Evolutionary conservation across 2,113 vertebrate genomes (phyloP).

Genomic region (Oxyura jamaicensis): DNA sequence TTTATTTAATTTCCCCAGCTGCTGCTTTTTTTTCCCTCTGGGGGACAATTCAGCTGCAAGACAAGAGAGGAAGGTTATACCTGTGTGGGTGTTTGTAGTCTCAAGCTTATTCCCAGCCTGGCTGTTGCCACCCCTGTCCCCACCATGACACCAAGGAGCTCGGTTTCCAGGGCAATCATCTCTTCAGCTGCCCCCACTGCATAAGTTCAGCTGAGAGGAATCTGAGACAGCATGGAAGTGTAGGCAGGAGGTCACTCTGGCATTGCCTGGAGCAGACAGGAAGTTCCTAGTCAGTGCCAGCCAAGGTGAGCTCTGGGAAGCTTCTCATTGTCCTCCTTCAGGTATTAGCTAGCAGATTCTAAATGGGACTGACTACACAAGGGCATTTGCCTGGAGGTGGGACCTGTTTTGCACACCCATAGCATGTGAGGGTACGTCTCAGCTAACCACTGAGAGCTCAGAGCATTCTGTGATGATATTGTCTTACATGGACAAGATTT

Average conservation of each 20-base stretch:
- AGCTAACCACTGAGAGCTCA: neutral
- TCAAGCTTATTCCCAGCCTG: neutral
- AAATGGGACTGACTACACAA: rapidly evolving
- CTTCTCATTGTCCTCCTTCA: neutral
- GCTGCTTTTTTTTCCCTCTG: neutral
- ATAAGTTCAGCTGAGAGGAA: rapidly evolving
- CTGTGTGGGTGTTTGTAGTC: neutral
- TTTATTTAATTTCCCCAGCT: neutral
- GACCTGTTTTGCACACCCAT: neutral
- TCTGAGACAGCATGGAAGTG: rapidly evolving
- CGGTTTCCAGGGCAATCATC: neutral
- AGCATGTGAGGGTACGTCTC: rapidly evolving
- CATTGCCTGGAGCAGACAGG: neutral
- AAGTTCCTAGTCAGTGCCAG: neutral
- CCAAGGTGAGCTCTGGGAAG: neutral
- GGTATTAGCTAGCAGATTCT: neutral
- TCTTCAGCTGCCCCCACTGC: rapidly evolving
- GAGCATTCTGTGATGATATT: rapidly evolving
- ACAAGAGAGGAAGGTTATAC: neutral
- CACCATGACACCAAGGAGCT: neutral
- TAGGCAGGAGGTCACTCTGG: rapidly evolving
- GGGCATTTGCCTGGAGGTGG: neutral
- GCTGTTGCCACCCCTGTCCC: neutral
- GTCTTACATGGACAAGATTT: neutral
- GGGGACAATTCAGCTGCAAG: neutral